phyloP scores from a whole-genome alignment of 2,113 vertebrate species.

The Xenopus borealis region DNA sequence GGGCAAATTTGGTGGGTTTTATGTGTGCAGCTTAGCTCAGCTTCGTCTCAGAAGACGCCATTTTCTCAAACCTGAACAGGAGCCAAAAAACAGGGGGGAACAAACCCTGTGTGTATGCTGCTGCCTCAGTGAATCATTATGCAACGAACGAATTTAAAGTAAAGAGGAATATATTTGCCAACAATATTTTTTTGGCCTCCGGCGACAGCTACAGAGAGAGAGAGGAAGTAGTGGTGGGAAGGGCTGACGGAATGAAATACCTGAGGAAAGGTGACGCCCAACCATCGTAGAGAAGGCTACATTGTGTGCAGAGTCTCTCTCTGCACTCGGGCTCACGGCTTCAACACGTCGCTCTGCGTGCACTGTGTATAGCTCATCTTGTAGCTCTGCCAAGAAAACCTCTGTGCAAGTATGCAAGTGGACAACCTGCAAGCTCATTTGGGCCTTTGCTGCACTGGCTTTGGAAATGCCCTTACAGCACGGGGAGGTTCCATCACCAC shows the following conservation, averaged over 20 bases:
- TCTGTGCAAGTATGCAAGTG: slow-evolving; percentile 65
- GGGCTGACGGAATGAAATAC: slow-evolving; percentile 70
- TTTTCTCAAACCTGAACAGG: slow-evolving; percentile 82
- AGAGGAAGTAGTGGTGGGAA: not conserved
- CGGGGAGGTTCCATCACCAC: slow-evolving; percentile 59
- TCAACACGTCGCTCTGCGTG: slow-evolving; percentile 60
- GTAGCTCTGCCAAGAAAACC: slow-evolving; percentile 78
- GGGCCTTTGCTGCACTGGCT: slow-evolving; percentile 64
- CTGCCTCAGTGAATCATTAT: slow-evolving; percentile 61
- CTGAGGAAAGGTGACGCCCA: slow-evolving; percentile 69
- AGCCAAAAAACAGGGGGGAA: slow-evolving; percentile 69
- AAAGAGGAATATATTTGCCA: slow-evolving; percentile 55
- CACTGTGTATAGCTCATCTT: slow-evolving; percentile 75
- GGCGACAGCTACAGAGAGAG: slow-evolving; percentile 41
- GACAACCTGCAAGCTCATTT: slow-evolving; percentile 59
- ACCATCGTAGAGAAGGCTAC: slow-evolving; percentile 69
- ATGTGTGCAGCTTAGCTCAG: too few species aligned
- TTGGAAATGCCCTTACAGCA: slow-evolving; percentile 62
- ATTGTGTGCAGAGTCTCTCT: slow-evolving; percentile 69
- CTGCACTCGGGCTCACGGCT: slow-evolving; percentile 58
- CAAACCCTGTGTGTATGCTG: slow-evolving; percentile 48
- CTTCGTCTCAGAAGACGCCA: slow-evolving; percentile 76
- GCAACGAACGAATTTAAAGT: slow-evolving; percentile 65
- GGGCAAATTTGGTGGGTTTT: too few species aligned
- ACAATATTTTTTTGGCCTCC: slow-evolving; percentile 29